Evolutionary conservation across 1,140 invertebrate genomes (phyloP), one percentile per base, ranked within the genome.

Genomic region (Nephotettix cincticeps): DNA sequence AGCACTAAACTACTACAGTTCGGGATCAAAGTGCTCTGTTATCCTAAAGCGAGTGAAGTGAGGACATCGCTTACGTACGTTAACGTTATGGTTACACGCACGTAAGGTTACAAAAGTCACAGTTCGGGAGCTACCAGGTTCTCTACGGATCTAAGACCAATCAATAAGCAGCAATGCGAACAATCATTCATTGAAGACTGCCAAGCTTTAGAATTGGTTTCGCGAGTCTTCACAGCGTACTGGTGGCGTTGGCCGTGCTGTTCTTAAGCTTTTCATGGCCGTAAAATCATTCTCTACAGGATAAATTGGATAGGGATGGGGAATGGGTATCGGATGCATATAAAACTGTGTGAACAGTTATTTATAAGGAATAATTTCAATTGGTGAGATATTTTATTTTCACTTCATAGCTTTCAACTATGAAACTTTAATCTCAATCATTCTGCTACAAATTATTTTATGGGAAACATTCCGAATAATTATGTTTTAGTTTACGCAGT

Each of bases 151-250:
- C 56, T 61, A 61, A 61, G 27, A 61, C 27, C 56, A 61, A 61
- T 61, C 56, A 61, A 27, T 61, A 61, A 61, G 56, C 56, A 61
- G 56, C 56, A 61, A 61, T 25, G 56, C 56, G 23, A 61, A 61
- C 56, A 61, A 11, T 27, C 56, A 61, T 61, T 61, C 56, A 23
- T 54, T 27, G 56, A 61, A 61, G 56, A 61, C 56, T 61, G 56
- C 56, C 56, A 61, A 61, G 56, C 56, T 61, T 61, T 61, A 61
- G 56, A 61, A 61, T 61, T 61, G 56, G 56, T 61, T 61, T 61
- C 56, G 23, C 23, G 27, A 29, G 21, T 29, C 27, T 61, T 29
- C 21, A 61, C 25, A 6, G 56, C 56, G 27, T 6, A n/a, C 21
- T 61, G 56, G 56, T 61, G 56, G 56, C 25, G 47, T 61, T 27